These are phyloP conservation scores for Seladonia tumulorum DNA, from an alignment of 2,888 invertebrate species.

Conservation along the genomic window DNA sequence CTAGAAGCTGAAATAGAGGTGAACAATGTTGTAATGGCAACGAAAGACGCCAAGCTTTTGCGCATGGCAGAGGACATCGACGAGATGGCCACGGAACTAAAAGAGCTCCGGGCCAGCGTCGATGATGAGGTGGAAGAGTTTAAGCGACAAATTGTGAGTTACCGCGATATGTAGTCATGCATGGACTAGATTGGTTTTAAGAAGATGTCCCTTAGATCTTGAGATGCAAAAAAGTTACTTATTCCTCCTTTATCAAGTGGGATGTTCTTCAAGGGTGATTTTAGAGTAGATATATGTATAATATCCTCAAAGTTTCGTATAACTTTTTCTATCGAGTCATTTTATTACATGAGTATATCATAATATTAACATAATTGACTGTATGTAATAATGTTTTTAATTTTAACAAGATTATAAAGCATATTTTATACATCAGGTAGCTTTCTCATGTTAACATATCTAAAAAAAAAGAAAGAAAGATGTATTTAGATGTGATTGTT, in stretches of 20 bases:
- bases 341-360: slow-evolving; percentile 19
- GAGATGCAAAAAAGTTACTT: slow-evolving; percentile 42
- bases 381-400: slow-evolving; percentile 4
- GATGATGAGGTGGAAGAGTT: slow-evolving; percentile 83
- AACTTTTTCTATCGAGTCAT: not conserved
- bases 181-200: slow-evolving; percentile 70
- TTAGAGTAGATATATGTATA: slow-evolving; percentile 43
- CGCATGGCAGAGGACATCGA: slow-evolving; percentile 91
- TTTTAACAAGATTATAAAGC: not conserved
- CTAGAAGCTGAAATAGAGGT: slow-evolving; percentile 89
- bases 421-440: slow-evolving; percentile 1
- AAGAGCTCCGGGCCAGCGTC: slow-evolving; percentile 83
- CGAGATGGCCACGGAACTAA: slow-evolving; percentile 89
- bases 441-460: not conserved
- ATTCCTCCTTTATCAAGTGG: slow-evolving; percentile 25
- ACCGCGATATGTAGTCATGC: slow-evolving; percentile 80
- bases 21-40: slow-evolving; percentile 87
- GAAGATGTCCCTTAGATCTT: slow-evolving; percentile 50
- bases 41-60: slow-evolving; percentile 90
- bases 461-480: not conserved
- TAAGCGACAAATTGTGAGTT: slow-evolving; percentile 84
- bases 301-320: not conserved
- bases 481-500: not conserved
- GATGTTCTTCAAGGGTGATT: slow-evolving; percentile 34
- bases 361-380: slow-evolving; percentile 3